These are phyloP conservation scores for Anoplophora glabripennis DNA, from an alignment of 1,140 invertebrate genomes.

Conservation along the genomic window DNA sequence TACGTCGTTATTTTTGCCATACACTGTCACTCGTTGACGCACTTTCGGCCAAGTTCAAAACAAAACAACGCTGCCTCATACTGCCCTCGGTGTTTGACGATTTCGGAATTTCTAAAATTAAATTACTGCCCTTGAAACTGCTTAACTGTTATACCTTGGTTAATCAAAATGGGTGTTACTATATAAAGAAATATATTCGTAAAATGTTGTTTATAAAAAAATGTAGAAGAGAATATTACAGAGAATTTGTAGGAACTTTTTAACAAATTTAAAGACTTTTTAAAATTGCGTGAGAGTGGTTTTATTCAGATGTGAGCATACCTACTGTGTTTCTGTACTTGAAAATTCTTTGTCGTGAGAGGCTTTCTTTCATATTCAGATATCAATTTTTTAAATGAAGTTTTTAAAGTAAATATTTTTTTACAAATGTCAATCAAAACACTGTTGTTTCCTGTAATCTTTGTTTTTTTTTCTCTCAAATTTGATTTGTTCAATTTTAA, in stretches of 20 bases:
- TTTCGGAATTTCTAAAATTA: conserved; percentile 16
- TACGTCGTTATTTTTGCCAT: too few relatives aligned
- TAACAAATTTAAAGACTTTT: conserved; percentile 40
- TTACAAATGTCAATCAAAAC: too few relatives aligned
- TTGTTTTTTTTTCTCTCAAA: too few relatives aligned
- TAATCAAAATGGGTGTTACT: conserved; percentile 14
- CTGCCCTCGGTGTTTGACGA: conserved; percentile 3
- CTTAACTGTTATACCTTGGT: conserved; percentile 3
- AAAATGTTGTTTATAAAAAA: not conserved
- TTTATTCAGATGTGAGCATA: not conserved
- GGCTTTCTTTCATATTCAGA: conserved; percentile 10
- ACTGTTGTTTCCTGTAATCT: too few relatives aligned
- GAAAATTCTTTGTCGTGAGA: conserved; percentile 12
- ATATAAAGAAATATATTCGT: conserved; percentile 13
- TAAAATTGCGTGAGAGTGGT: conserved; percentile 33
- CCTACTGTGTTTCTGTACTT: too few relatives aligned
- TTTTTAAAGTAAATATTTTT: too few relatives aligned
- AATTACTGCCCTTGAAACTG: conserved; percentile 10
- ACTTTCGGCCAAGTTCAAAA: conserved; percentile 16
- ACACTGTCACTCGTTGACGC: too few relatives aligned
- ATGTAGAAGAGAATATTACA: not conserved
- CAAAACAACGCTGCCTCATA: too few relatives aligned
- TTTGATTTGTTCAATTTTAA: too few relatives aligned
- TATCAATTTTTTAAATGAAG: too few relatives aligned
- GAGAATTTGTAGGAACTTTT: conserved; percentile 16